phyloP scores from a whole-genome alignment of 2,888 invertebrate genomes.

The Polyommatus icarus region DNA sequence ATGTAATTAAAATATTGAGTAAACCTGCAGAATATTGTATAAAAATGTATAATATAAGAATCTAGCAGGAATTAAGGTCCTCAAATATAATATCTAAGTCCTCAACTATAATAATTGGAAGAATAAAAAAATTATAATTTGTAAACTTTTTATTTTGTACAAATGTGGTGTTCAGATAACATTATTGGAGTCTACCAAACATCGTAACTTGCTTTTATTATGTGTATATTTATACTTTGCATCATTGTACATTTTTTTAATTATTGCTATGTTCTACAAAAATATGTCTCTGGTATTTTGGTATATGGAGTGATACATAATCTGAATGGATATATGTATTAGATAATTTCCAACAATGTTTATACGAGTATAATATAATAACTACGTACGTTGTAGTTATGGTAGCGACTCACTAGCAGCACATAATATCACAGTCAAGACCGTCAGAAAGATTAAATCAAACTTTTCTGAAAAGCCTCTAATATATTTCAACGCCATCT shows the following conservation, averaged over 20 bases:
- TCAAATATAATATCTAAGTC: no score
- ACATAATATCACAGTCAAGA: constrained; percentile 9
- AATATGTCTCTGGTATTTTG: neutral
- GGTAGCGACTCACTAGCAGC: neutral
- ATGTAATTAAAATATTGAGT: no score
- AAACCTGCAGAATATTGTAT: no score
- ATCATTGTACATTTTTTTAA: neutral
- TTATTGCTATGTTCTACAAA: constrained; percentile 11
- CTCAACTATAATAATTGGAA: neutral
- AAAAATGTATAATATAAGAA: no score
- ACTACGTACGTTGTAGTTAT: neutral
- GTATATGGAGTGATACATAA: neutral
- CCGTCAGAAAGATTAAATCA: neutral
- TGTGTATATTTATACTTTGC: neutral
- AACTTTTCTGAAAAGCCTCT: constrained; percentile 5
- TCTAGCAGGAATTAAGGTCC: no score
- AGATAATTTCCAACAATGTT: neutral
- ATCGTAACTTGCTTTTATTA: neutral
- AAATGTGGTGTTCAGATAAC: constrained; percentile 7
- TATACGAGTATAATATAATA: neutral
- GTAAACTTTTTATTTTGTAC: constrained; percentile 14
- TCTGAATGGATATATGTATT: neutral
- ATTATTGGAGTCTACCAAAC: constrained; percentile 5
- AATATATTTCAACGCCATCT: constrained; percentile 11
- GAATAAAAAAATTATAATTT: neutral